Evolutionary conservation across 2,113 vertebrate genomes (phyloP).

Genomic region (Apeltes quadracus): DNA sequence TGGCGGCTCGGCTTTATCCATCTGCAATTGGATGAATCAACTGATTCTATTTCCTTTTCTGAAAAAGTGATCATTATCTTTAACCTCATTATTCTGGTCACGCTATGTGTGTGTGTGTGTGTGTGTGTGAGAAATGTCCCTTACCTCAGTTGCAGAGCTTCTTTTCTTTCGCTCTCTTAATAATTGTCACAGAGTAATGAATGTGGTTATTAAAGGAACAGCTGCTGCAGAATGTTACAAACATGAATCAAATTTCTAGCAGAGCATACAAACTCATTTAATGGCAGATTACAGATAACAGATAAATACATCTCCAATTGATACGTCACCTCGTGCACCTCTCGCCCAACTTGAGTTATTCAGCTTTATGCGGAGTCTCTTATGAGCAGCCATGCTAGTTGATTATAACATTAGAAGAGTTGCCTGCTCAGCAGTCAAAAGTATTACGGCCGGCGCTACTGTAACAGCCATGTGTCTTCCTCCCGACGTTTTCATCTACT

Average conservation of each 20-base stretch:
- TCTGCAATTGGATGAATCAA: slow-evolving; percentile 40
- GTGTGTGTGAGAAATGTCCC: slow-evolving; percentile 30
- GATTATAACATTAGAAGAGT: slow-evolving; percentile 74
- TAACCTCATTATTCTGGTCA: slow-evolving; percentile 63
- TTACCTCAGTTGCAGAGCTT: slow-evolving; percentile 47
- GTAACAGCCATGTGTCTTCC: slow-evolving; percentile 74
- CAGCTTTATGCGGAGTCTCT: slow-evolving; percentile 60
- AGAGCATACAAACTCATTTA: slow-evolving; percentile 64
- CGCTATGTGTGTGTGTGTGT: slow-evolving; percentile 31
- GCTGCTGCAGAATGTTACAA: slow-evolving; percentile 63
- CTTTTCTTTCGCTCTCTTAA: slow-evolving; percentile 59
- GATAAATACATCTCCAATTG: slow-evolving; percentile 60
- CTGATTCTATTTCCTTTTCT: slow-evolving; percentile 52
- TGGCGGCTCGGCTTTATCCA: slow-evolving; percentile 42
- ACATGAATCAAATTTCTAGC: slow-evolving; percentile 67
- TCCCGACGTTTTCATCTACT: slow-evolving; percentile 79
- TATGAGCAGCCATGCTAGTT: slow-evolving; percentile 59
- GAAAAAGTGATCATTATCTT: slow-evolving; percentile 62
- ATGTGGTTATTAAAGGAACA: slow-evolving; percentile 76
- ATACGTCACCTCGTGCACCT: slow-evolving; percentile 43
- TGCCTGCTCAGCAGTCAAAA: slow-evolving; percentile 71
- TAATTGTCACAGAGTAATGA: slow-evolving; percentile 72
- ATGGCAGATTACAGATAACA: slow-evolving; percentile 50
- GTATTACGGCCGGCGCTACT: slow-evolving; percentile 61
- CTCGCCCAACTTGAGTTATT: slow-evolving; percentile 49